Percentiles rank a stretch among this genome's conserved stretches.
Conservation (phyloP, 1,140 invertebrate species). For the Akabosia matsudoensis region DNA sequence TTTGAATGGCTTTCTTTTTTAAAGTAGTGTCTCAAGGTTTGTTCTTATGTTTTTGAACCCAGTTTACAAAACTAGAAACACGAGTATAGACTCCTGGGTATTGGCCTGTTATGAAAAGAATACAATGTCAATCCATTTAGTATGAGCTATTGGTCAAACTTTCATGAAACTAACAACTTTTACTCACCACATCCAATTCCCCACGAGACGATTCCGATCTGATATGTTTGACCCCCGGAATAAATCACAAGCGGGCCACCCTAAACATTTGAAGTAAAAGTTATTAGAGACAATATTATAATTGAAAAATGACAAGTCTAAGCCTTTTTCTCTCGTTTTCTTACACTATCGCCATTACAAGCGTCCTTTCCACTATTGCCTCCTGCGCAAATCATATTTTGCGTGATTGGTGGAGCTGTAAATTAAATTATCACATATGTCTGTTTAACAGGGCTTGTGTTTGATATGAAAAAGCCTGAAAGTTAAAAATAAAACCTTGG, state of each 20-base stretch:
- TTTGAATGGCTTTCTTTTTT: too few relatives aligned
- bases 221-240: background rate
- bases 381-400: background rate
- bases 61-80: background rate
- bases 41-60: background rate
- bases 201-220: background rate
- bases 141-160: too few relatives aligned
- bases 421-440: background rate
- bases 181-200: conserved; percentile 3
- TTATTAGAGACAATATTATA: too few relatives aligned
- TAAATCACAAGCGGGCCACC: background rate
- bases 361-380: background rate
- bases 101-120: background rate
- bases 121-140: background rate
- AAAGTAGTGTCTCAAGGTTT: background rate
- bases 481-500: background rate
- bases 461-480: too few relatives aligned
- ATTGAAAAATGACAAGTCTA: background rate
- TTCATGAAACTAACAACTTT: too few relatives aligned
- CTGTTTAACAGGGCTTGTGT: too few relatives aligned
- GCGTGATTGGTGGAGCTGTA: background rate
- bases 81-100: conserved; percentile 3
- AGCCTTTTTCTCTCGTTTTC: background rate
- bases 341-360: background rate
- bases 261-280: background rate